Base-by-base conservation (phyloP, 2,113 vertebrate genomes). In the Brachyhypopomus occidentalis region DNA sequence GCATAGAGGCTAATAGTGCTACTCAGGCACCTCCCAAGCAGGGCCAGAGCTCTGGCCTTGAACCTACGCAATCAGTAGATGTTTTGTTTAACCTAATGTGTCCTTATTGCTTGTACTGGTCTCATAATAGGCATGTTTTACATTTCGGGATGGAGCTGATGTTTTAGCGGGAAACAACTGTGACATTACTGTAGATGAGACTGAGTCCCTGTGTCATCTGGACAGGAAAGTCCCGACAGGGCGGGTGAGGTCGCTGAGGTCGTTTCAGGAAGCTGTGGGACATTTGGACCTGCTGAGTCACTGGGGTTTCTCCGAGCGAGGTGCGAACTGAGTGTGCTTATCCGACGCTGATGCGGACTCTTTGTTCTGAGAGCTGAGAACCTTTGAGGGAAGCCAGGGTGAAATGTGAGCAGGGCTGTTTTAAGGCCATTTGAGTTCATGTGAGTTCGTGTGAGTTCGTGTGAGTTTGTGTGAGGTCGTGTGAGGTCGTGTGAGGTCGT, bases 151-250 rank as follows among this genome's bases (percentile, higher is more conserved):
- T 3, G n/a, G 41, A 38, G 38, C 41, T 30, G 55, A 0, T 9
- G 34, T 60, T 48, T 72, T 45, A 14, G 36, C 0, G 30, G 58
- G 45, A 48, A 72, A 20, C 16, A n/a, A 19, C 19, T 1, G 9
- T 59, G 55, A 71, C 34, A 69, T 20, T 20, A 16, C 48, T 79
- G 3, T 71, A 23, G 38, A 69, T 60, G 17, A 70, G 52, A 25
- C 34, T 58, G 64, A 78, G 48, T 78, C 41, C 30, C 16, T 71
- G 34, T 23, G 25, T 23, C 59, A 69, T 72, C 60, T 62, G 56
- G 38, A 27, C 59, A 45, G 27, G 14, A 56, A 23, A 41, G 41
- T 6, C 41, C 5, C 3, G 38, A 56, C 55, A 70, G 52, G 17
- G n/a, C 1, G 1, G 52, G 16, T 71, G 63, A 11, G n/a, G n/a